Percentiles rank a stretch among this genome's conserved stretches.
Conservation (phyloP, 1,140 invertebrate genomes). For the Calliphora vicina region DNA sequence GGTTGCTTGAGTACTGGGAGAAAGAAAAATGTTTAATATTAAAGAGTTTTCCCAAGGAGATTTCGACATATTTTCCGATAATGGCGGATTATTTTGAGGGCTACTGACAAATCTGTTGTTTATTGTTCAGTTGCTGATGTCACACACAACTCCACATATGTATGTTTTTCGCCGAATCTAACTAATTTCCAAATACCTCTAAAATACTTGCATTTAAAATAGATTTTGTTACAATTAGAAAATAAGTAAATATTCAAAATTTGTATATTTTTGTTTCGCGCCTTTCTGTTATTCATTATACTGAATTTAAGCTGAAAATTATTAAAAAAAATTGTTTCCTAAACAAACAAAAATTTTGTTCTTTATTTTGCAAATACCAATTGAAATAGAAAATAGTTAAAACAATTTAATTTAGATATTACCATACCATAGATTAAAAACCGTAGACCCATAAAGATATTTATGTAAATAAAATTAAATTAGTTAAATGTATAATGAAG, state of each 20-base stretch:
- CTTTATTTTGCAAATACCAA: conserved; percentile 41
- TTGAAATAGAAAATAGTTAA: conserved; percentile 11
- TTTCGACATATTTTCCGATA: too few relatives aligned
- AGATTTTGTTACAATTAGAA: background rate
- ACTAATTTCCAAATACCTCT: background rate
- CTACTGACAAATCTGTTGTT: too few relatives aligned
- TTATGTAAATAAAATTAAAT: background rate
- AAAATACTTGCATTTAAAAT: background rate
- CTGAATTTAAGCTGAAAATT: background rate
- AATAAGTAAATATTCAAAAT: background rate
- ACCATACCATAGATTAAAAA: conserved; percentile 21
- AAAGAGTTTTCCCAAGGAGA: too few relatives aligned
- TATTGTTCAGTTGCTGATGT: too few relatives aligned
- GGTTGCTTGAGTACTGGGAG: too few relatives aligned
- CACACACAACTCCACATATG: too few relatives aligned
- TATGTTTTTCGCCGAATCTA: too few relatives aligned
- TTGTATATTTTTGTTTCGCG: background rate
- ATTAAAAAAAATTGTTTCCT: background rate
- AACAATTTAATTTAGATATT: background rate
- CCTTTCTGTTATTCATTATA: background rate
- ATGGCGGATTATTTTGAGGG: too few relatives aligned
- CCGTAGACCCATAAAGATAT: background rate
- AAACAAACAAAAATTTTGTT: conserved; percentile 24
- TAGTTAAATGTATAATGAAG: background rate
- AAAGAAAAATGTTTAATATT: too few relatives aligned